phyloP scores from a whole-genome alignment of 2,797 vertebrate species.

The Myiotriccus ornatus region DNA sequence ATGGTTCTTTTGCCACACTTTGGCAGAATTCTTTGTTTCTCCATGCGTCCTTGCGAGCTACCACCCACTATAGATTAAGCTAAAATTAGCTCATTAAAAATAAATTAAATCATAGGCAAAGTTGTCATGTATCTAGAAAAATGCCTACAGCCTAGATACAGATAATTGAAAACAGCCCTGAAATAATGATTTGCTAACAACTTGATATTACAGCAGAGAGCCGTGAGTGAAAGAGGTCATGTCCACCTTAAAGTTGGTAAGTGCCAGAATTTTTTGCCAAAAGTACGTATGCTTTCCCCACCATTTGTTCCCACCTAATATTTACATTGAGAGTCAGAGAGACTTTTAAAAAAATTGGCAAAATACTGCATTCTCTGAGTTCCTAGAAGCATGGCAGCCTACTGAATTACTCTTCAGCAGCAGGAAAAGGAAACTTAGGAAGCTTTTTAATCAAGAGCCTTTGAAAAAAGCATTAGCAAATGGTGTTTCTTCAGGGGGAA shows the following conservation, averaged over 20 bases:
- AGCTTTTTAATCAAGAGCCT: not conserved
- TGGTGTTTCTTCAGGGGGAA: not conserved
- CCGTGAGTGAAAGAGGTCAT: not conserved
- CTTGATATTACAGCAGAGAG: not conserved
- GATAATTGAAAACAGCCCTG: not conserved
- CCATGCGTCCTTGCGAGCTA: not conserved
- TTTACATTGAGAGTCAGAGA: not conserved
- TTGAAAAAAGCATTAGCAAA: not conserved
- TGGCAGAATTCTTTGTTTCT: not conserved
- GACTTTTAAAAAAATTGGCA: not conserved
- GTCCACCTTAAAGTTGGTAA: not conserved
- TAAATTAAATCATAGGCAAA: not conserved
- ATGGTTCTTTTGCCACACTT: not conserved
- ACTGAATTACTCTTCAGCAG: not conserved
- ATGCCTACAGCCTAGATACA: not conserved
- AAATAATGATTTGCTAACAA: not conserved
- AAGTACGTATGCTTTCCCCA: not conserved
- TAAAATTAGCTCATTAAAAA: slow-evolving; percentile 6
- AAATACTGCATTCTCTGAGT: not conserved
- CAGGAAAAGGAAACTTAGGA: not conserved
- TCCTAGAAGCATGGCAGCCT: not conserved
- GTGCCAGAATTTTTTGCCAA: not conserved
- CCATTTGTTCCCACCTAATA: not conserved
- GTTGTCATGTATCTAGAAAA: not conserved
- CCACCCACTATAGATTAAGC: not conserved